Evolutionary conservation across 2,888 invertebrate genomes (phyloP).

Genomic region (Drosophila picticornis): DNA sequence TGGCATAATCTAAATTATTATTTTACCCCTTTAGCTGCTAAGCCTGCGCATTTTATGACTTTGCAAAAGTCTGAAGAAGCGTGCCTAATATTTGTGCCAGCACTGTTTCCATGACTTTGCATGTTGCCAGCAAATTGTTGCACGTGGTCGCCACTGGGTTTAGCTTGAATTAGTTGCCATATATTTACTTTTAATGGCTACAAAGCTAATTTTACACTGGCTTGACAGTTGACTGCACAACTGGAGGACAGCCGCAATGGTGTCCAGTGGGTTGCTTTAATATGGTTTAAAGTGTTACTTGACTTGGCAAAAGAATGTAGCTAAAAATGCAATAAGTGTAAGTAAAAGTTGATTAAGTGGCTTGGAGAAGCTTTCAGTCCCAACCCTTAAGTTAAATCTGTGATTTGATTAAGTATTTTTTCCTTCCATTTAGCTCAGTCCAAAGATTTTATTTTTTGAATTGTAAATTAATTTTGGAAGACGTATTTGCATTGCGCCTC

Average conservation of each 20-base stretch:
- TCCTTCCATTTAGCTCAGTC: slow-evolving; percentile 9
- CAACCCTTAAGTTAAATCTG: not conserved
- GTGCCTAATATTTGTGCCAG: slow-evolving; percentile 39
- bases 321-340: not conserved
- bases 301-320: slow-evolving; percentile 4
- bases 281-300: slow-evolving; percentile 25
- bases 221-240: slow-evolving; percentile 71
- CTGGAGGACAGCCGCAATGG: not conserved
- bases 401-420: slow-evolving; percentile 3
- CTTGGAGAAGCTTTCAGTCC: not conserved
- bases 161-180: slow-evolving; percentile 39
- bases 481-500: slow-evolving; percentile 43
- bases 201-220: slow-evolving; percentile 70
- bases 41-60: slow-evolving; percentile 18
- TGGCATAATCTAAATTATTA: too few species aligned
- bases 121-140: slow-evolving; percentile 66
- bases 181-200: slow-evolving; percentile 56
- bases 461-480: slow-evolving; percentile 60
- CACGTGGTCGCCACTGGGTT: slow-evolving; percentile 45
- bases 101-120: slow-evolving; percentile 64
- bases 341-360: not conserved
- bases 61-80: slow-evolving; percentile 2
- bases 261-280: slow-evolving; percentile 16
- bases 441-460: slow-evolving; percentile 25
- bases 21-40: not conserved